Conservation (phyloP, 2,113 vertebrate species). For the Ctenomys sociabilis region DNA sequence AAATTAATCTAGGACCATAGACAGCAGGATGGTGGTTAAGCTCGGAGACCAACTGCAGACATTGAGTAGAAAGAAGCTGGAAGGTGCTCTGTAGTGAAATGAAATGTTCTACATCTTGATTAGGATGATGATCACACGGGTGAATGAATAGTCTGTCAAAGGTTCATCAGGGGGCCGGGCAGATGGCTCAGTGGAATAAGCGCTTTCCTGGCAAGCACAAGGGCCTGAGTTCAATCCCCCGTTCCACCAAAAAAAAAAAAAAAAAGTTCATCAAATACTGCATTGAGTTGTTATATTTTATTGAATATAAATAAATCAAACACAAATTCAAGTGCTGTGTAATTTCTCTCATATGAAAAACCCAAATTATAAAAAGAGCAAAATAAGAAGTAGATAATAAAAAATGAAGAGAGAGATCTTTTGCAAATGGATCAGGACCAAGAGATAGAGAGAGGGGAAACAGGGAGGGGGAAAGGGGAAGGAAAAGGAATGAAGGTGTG, state of each 20-base stretch:
- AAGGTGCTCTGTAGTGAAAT: slow-evolving; percentile 14
- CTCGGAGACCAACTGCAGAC: neutral
- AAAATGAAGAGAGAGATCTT: too few relatives aligned
- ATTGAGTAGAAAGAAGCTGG: neutral
- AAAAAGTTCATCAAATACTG: slow-evolving; percentile 32
- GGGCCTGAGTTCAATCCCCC: too few relatives aligned
- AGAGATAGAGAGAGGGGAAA: neutral
- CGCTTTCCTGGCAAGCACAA: too few relatives aligned
- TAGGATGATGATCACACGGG: neutral
- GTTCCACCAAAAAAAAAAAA: too few relatives aligned
- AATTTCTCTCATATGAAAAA: neutral
- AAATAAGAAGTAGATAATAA: neutral
- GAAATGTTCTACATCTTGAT: neutral
- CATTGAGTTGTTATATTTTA: neutral
- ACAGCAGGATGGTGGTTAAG: neutral
- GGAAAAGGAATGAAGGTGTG: neutral
- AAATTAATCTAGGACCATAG: neutral
- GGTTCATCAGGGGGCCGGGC: too few relatives aligned
- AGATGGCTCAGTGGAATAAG: too few relatives aligned
- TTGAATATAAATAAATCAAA: neutral
- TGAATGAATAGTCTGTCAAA: slow-evolving; percentile 25
- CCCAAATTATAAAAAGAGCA: neutral
- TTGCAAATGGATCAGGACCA: neutral
- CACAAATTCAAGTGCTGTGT: neutral
- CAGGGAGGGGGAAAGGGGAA: neutral